Evolutionary conservation across 2,888 invertebrate species (phyloP).

Genomic region (Hirudinaria manillensis): DNA sequence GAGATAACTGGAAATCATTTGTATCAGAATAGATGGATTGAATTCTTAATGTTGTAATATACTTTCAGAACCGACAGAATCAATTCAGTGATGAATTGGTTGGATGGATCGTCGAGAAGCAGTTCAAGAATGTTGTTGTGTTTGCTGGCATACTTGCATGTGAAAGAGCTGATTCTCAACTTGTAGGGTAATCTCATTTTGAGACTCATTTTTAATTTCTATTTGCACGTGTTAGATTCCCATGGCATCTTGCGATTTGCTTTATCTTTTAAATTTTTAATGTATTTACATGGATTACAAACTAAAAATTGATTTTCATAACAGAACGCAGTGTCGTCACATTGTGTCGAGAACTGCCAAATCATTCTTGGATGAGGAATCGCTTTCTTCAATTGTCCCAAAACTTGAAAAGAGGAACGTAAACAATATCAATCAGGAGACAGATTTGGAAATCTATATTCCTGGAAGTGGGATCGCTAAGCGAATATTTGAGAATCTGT

Average conservation of each 20-base stretch:
- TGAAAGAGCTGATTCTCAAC: constrained; percentile 25
- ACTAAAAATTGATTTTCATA: not conserved
- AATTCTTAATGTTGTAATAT: not conserved
- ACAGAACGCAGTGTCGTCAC: constrained; percentile 23
- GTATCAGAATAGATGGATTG: not conserved
- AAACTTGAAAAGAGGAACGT: constrained; percentile 4
- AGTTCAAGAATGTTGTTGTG: constrained; percentile 6
- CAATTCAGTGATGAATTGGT: constrained; percentile 11
- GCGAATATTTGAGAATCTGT: constrained; percentile 16
- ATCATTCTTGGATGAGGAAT: not conserved
- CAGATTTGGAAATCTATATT: constrained; percentile 15
- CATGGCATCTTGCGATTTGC: not conserved
- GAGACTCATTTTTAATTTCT: not conserved
- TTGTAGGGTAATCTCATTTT: constrained; percentile 3
- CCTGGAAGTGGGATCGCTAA: constrained; percentile 28
- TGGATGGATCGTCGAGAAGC: constrained; percentile 1
- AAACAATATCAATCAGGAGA: not conserved
- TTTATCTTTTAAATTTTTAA: too few relatives aligned
- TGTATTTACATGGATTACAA: not conserved
- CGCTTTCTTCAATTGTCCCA: constrained; percentile 12
- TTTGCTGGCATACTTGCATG: constrained; percentile 16
- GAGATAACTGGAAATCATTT: too few relatives aligned
- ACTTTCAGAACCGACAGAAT: not conserved
- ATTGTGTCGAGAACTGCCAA: not conserved
- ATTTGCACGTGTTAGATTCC: not conserved